Evolutionary conservation across 35 echinoderm and acorn worm species (phyloP).

Genomic region (Lytechinus pictus): DNA sequence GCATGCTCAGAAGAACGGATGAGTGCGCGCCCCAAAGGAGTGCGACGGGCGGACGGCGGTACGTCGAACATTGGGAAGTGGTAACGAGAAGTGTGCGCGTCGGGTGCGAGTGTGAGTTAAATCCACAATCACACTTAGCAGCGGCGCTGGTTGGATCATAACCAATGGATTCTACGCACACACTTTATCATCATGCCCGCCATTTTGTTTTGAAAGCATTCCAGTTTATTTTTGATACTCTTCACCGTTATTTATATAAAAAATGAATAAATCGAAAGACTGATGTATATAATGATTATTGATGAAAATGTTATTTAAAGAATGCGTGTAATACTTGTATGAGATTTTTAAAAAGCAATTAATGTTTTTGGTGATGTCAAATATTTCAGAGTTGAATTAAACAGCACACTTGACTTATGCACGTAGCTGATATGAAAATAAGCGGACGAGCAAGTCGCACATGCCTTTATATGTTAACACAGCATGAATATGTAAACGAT

Average conservation of each 20-base stretch:
- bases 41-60: neutral
- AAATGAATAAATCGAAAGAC: neutral
- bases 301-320: conserved; percentile 24
- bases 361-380: neutral
- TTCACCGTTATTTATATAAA: conserved; percentile 40
- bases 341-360: neutral
- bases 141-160: neutral
- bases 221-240: conserved; percentile 58
- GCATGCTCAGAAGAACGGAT: conserved; percentile 37
- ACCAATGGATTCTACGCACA: neutral
- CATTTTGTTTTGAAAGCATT: conserved; percentile 43
- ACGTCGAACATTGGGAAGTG: conserved; percentile 11
- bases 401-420: neutral
- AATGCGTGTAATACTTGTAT: neutral
- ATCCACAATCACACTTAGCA: conserved; percentile 29
- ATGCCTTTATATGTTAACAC: neutral
- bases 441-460: neutral
- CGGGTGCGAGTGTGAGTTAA: conserved; percentile 36
- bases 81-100: conserved; percentile 27
- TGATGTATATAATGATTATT: conserved; percentile 8
- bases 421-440: neutral
- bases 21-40: neutral
- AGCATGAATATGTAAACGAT: neutral
- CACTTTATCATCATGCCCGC: conserved; percentile 19
- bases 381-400: neutral